Conservation (phyloP, 2,797 vertebrate species). For the Choloepus didactylus region DNA sequence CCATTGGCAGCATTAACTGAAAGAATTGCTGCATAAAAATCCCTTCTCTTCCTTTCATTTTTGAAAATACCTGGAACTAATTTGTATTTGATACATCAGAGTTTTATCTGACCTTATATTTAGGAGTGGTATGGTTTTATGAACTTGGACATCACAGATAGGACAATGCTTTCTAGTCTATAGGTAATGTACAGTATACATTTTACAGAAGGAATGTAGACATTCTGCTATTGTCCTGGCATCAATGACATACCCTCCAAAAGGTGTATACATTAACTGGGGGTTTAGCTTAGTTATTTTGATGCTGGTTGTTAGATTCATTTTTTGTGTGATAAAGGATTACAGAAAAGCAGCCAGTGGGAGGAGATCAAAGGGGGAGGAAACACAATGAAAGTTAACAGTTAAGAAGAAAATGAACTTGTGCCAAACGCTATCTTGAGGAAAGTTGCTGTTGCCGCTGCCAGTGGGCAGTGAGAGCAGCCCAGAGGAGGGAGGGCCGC, state of each 20-base stretch:
- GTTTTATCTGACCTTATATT: slow-evolving; percentile 98
- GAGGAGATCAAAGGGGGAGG: slow-evolving; percentile 86
- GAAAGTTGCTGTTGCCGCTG: slow-evolving; percentile 98
- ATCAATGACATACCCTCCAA: slow-evolving; percentile 97
- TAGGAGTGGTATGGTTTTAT: slow-evolving; percentile 96
- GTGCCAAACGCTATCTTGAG: slow-evolving; percentile 98
- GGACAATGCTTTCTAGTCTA: slow-evolving; percentile 98
- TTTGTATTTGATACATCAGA: slow-evolving; percentile 96
- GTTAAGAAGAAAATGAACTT: slow-evolving; percentile 97
- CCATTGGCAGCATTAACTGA: slow-evolving; percentile 94
- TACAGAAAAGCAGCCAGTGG: slow-evolving; percentile 86
- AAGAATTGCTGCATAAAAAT: slow-evolving; percentile 95
- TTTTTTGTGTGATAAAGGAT: slow-evolving; percentile 83
- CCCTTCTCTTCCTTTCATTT: slow-evolving; percentile 98
- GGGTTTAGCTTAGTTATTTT: slow-evolving; percentile 98
- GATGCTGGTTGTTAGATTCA: slow-evolving; percentile 97
- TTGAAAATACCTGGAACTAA: slow-evolving; percentile 96
- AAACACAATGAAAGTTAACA: slow-evolving; percentile 97
- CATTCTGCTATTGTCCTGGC: slow-evolving; percentile 98
- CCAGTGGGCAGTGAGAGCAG: slow-evolving; percentile 89
- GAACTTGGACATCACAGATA: slow-evolving; percentile 97
- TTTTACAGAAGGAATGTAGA: slow-evolving; percentile 91
- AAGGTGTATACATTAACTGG: slow-evolving; percentile 96
- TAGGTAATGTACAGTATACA: slow-evolving; percentile 92
- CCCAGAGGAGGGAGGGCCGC: slow-evolving; percentile 36